phyloP scores from a whole-genome alignment of 2,113 vertebrate species.

The Micronycteris hirsuta region DNA sequence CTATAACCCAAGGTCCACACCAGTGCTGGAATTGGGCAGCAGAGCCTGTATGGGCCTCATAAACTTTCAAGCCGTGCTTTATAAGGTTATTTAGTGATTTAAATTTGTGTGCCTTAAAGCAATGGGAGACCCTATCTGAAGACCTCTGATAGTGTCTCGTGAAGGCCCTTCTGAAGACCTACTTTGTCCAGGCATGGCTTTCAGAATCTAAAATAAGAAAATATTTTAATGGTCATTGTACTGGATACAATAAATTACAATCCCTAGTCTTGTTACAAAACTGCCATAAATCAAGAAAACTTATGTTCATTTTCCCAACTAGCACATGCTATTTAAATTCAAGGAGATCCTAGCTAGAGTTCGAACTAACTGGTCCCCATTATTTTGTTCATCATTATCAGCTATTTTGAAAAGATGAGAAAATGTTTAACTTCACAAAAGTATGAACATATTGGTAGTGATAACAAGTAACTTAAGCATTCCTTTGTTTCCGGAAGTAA shows the following conservation, averaged over 20 bases:
- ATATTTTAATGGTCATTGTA: neutral
- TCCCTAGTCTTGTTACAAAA: conserved; percentile 52
- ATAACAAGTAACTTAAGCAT: conserved; percentile 76
- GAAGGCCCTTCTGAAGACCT: too few relatives aligned
- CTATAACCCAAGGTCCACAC: neutral
- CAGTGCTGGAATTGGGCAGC: neutral
- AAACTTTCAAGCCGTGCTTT: neutral
- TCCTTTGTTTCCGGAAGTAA: conserved; percentile 79
- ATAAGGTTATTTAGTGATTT: neutral
- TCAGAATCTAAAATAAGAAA: neutral
- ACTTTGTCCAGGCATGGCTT: neutral
- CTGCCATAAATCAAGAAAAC: conserved; percentile 52
- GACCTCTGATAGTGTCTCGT: neutral
- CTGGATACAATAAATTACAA: conserved; percentile 34
- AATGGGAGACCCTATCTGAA: neutral
- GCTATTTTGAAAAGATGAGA: conserved; percentile 67
- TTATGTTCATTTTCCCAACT: conserved; percentile 44
- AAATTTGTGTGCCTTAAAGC: neutral
- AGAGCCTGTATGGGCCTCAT: neutral
- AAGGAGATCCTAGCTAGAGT: conserved; percentile 35
- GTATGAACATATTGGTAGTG: conserved; percentile 73
- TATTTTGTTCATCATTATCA: conserved; percentile 69
- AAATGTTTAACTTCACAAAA: conserved; percentile 72
- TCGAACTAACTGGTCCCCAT: conserved; percentile 58
- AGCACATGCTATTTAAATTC: conserved; percentile 58